Evolutionary conservation across 2,888 invertebrate genomes (phyloP), one percentile per base, ranked within the genome.

Genomic region (Oligia latruncula): DNA sequence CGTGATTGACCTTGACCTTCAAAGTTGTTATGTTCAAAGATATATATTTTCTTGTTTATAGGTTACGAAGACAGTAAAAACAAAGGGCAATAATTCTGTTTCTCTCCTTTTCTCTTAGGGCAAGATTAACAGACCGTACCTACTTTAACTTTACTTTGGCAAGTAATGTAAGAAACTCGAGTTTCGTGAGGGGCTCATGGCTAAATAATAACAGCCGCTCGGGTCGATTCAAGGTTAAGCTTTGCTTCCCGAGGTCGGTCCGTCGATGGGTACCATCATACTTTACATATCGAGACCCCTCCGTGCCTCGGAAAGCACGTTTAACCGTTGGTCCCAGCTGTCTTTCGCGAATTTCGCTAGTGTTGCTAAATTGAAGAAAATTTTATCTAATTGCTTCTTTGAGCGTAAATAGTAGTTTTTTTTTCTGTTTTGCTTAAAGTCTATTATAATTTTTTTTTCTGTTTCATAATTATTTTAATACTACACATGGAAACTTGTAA

Each of bases 1-100:
- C 78, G 65, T 43, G 35, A 35, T 29, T 68, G 15, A 71, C 73
- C 73, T 71, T 74, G 62, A 55, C 82, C 82, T 74, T 74, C 60
- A 11, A 70, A 67, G 23, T 66, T 66, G 40, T 77, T 77, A 9
- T 74, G 62, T 43, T 49, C n/a, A n/a, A 49, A 52, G 35, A 64
- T 15, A 74, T 71, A 68, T 49, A n/a, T 67, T 71, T 8, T 65
- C 52, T 49, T 35, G 40, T 74, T 65, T 62, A 15, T 43, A 13
- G 23, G 35, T 8, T 1, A 20, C 11, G 29, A 64, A 49, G 15
- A 35, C 8, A 17, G 55, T 17, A 35, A n/a, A 60, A 52, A 43
- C 1, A n/a, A n/a, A 11, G 20, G 4, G 4, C 3, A 40, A 35
- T 17, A 0, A 2, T 46, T 64, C 2, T 58, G 4, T 55, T 66